Conservation (phyloP, 2,113 vertebrate species). For the Erpornis zantholeuca region DNA sequence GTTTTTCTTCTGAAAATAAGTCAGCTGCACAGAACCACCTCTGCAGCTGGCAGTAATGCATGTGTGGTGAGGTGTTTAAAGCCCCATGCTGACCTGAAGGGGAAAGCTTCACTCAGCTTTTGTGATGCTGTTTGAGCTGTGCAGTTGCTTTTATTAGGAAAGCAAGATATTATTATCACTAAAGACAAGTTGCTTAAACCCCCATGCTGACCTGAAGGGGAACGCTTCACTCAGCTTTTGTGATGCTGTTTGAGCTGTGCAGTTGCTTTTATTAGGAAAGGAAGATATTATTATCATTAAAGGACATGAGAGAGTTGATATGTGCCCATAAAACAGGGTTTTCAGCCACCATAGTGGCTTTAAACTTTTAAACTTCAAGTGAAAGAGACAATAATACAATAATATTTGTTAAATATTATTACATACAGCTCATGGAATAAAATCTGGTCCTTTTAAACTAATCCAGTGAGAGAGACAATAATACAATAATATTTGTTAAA, state of each 20-base stretch:
- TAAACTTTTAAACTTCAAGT: not conserved
- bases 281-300: not conserved
- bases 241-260: not conserved
- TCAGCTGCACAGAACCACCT: not conserved
- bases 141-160: not conserved
- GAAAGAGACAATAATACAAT: no score
- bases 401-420: conserved; percentile 7
- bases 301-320: not conserved
- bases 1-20: not conserved
- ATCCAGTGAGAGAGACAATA: not conserved
- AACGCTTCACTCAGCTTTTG: not conserved
- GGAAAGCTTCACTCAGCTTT: not conserved
- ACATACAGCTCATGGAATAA: not conserved
- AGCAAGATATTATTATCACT: no score
- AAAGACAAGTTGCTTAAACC: not conserved
- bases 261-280: not conserved
- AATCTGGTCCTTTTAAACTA: not conserved
- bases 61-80: not conserved
- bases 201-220: not conserved
- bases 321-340: not conserved
- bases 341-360: not conserved
- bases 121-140: not conserved
- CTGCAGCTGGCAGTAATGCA: not conserved
- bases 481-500: conserved; percentile 16
- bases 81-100: not conserved